Evolutionary conservation across 2,797 vertebrate species (phyloP).

Genomic region (Rhynchotus rufescens): DNA sequence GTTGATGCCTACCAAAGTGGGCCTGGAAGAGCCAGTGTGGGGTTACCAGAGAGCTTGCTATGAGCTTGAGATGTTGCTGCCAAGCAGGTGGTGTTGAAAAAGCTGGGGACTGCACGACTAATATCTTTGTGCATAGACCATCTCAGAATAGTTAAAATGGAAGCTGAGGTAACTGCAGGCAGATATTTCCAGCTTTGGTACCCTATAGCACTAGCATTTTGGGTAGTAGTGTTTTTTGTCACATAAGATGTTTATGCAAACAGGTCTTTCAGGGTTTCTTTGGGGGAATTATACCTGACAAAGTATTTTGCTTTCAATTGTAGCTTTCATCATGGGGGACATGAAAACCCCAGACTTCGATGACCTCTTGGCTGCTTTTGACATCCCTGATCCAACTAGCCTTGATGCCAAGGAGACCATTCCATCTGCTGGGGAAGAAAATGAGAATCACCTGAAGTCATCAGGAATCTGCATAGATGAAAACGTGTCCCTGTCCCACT

Average conservation of each 20-base stretch:
- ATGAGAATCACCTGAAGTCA: conserved; percentile 88
- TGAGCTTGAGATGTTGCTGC: not conserved
- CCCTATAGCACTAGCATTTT: rapidly evolving
- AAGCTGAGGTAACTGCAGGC: not conserved
- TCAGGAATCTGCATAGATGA: conserved; percentile 89
- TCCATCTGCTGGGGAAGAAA: conserved; percentile 88
- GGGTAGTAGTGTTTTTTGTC: not conserved
- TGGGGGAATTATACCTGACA: not conserved
- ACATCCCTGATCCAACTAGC: conserved; percentile 96
- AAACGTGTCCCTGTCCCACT: conserved; percentile 80
- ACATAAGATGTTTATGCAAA: not conserved
- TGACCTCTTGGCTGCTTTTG: conserved; percentile 97
- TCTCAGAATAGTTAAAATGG: not conserved
- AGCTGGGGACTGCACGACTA: not conserved
- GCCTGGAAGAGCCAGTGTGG: not conserved
- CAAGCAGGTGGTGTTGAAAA: not conserved
- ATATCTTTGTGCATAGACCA: not conserved
- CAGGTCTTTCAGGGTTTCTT: not conserved
- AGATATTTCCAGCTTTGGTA: not conserved
- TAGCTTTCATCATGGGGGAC: conserved; percentile 93
- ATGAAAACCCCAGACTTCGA: conserved; percentile 99
- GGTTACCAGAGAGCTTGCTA: not conserved
- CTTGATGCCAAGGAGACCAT: conserved; percentile 95
- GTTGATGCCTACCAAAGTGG: not conserved
- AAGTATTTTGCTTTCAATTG: conserved; percentile 73